Evolutionary conservation across 1,140 invertebrate genomes (phyloP).

Genomic region (Leptonema lineaticorne): DNA sequence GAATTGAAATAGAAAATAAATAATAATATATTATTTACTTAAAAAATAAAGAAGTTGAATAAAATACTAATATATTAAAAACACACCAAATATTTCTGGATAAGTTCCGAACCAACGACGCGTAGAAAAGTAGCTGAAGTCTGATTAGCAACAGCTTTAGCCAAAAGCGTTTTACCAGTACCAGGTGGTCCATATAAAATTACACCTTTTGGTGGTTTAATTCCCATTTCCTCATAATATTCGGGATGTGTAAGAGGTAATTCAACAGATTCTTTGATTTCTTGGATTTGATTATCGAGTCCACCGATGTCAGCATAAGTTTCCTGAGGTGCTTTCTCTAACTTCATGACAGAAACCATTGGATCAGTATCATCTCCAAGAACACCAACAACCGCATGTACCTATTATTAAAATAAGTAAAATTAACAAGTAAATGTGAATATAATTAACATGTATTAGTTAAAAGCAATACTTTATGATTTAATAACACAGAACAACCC

Average conservation of each 20-base stretch:
- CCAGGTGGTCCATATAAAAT: conserved; percentile 98
- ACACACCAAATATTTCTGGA: conserved; percentile 95
- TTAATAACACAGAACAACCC: conserved; percentile 96
- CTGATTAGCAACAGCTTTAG: conserved; percentile 99
- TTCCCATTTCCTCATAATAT: conserved; percentile 99
- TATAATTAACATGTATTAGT: neutral
- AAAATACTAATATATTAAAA: neutral
- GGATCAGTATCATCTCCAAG: conserved; percentile 99
- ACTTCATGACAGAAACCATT: conserved; percentile 99
- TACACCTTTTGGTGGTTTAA: conserved; percentile 98
- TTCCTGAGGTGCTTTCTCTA: conserved; percentile 99
- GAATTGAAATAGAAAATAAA: too few relatives aligned
- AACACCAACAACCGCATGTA: conserved; percentile 98
- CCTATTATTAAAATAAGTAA: conserved; percentile 47
- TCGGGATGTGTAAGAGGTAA: conserved; percentile 98
- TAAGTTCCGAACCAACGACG: conserved; percentile 98
- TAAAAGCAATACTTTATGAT: conserved; percentile 77
- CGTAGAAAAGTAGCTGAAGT: conserved; percentile 98
- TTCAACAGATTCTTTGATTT: conserved; percentile 99
- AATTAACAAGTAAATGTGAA: neutral
- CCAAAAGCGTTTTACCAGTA: conserved; percentile 96
- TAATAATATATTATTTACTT: neutral
- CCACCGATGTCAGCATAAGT: conserved; percentile 99
- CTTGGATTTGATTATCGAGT: conserved; percentile 99
- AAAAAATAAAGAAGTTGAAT: neutral